Base-by-base conservation (phyloP, 2,888 invertebrate genomes). In the Anodontia alba region DNA sequence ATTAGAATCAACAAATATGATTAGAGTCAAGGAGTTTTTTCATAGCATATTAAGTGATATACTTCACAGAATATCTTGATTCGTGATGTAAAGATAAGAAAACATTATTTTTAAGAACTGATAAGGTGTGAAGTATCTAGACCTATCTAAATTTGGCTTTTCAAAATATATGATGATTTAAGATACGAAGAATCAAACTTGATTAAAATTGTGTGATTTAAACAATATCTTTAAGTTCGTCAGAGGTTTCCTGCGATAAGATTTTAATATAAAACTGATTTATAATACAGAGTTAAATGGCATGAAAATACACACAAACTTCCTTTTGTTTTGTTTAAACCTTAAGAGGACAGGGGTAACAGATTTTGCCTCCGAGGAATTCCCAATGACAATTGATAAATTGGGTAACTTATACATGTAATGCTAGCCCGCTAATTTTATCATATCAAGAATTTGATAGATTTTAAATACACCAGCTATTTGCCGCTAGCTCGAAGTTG, bases 31-130 rank as follows among this genome's bases (percentile, higher is more conserved):
- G n/a, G n/a, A n/a, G n/a, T n/a, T n/a, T n/a, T n/a, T n/a, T n/a
- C n/a, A n/a, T n/a, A n/a, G 38, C 38, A 38, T 38, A 38, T 46
- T 46, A 84, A 79, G 81, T 81, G 81, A 80, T 80, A 80, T 74
- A 80, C 73, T 84, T 84, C 77, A 80, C 84, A 84, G 78, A 81
- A 77, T 84, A 81, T 84, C 84, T 78, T 49, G 73, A 84, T 81
- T 79, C 78, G 51, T 73, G 84, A 84, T 84, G 1, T 62, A n/a
- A 20, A 73, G 84, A 84, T 84, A 49, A n/a, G 49, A n/a, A 3
- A 73, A 54, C 70, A 77, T 81, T 77, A 81, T 36, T 73, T 74
- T 5, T 42, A 73, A 78, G 73, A 79, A 75, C 72, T 36, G 84
- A 84, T 84, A 84, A 73, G 77, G 81, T 81, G 84, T 74, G 77